Conservation (phyloP, 30 jellyfish, hydroid and myxozoan genomes). For the Calvadosia cruxmelitensis region DNA sequence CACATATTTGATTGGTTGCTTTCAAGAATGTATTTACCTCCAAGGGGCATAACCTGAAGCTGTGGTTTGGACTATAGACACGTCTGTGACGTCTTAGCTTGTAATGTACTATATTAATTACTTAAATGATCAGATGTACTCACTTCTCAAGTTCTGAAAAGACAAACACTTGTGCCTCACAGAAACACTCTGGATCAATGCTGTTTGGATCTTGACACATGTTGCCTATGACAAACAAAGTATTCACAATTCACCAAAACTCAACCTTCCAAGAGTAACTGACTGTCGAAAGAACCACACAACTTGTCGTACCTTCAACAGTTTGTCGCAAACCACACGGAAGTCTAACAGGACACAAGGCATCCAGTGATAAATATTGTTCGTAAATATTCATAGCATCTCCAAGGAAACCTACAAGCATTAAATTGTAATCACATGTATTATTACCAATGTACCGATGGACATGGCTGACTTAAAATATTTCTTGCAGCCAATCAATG, state of each 20-base stretch:
- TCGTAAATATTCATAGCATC: constrained; percentile 84
- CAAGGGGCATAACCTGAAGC: no score
- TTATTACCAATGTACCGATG: no score
- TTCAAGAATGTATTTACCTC: no score
- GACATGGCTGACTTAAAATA: no score
- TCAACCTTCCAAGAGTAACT: background rate
- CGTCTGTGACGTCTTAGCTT: no score
- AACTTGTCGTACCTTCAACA: constrained; percentile 54
- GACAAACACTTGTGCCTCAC: constrained; percentile 45
- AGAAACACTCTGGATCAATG: constrained; percentile 61
- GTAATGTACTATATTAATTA: no score
- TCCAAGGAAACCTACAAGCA: constrained; percentile 71
- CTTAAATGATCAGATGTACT: no score
- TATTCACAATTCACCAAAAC: background rate
- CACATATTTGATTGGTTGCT: no score
- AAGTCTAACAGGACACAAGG: constrained; percentile 60
- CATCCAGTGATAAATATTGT: constrained; percentile 66
- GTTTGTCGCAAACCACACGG: constrained; percentile 52
- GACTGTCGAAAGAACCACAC: background rate
- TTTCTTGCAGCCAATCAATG: no score
- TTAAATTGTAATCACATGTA: no score
- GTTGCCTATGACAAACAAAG: constrained; percentile 33
- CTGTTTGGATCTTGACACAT: constrained; percentile 49
- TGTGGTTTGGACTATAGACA: no score
- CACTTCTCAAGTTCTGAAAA: constrained; percentile 33